Conservation (phyloP, 2,888 invertebrate genomes). For the Exephanes ischioxanthus region DNA sequence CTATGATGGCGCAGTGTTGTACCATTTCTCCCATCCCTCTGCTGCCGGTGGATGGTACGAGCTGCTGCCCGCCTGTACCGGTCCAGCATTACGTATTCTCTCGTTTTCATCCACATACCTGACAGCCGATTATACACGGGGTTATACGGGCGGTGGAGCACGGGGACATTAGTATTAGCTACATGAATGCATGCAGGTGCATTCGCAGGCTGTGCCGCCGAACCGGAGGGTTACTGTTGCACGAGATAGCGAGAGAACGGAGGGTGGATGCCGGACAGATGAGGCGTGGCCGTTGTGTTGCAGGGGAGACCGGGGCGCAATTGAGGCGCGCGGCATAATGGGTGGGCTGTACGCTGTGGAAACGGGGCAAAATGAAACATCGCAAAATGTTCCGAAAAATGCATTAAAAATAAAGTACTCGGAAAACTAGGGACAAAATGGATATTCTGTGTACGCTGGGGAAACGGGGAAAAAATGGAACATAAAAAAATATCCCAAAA, state of each 20-base stretch:
- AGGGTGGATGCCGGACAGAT: not conserved
- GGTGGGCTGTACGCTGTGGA: not conserved
- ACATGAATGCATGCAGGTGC: conserved; percentile 41
- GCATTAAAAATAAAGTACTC: too few species aligned
- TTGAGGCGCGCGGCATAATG: not conserved
- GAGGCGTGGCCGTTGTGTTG: not conserved
- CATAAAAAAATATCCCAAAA: not conserved
- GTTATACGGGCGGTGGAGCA: not conserved
- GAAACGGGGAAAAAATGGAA: not conserved
- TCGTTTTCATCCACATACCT: conserved; percentile 26
- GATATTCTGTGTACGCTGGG: not conserved
- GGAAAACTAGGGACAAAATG: not conserved
- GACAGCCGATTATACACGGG: conserved; percentile 10
- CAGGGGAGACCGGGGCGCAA: too few species aligned
- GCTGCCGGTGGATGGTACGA: conserved; percentile 27
- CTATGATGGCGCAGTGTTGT: conserved; percentile 55
- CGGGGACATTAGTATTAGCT: conserved; percentile 32
- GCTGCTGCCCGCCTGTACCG: conserved; percentile 14
- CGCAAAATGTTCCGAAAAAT: not conserved
- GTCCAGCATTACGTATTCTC: conserved; percentile 47
- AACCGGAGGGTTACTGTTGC: not conserved
- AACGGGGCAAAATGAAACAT: not conserved
- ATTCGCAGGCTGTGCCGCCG: not conserved
- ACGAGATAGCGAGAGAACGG: not conserved
- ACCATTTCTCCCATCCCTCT: conserved; percentile 65